Percentiles rank a stretch among this genome's conserved stretches.
phyloP scores from a whole-genome alignment of 1,140 invertebrate species.

The Lamellibrachia luymesi region DNA sequence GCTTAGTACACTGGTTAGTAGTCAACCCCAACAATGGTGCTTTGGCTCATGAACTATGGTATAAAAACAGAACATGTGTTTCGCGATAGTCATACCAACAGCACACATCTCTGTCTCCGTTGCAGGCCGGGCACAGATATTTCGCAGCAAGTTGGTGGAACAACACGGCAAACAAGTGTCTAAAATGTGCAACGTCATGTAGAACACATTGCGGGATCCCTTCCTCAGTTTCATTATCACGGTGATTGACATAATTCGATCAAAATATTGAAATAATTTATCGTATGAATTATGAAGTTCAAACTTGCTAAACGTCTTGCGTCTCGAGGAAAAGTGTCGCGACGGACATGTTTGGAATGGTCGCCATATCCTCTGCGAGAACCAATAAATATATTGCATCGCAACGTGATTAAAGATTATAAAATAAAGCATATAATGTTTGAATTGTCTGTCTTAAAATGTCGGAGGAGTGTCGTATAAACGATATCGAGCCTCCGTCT shows the following conservation, averaged over 20 bases:
- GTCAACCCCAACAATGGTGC: too few relatives aligned
- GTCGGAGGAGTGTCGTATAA: too few relatives aligned
- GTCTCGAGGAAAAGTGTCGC: not conserved
- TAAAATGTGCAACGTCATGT: conserved; percentile 3
- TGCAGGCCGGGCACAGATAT: conserved; percentile 13
- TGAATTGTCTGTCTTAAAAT: not conserved
- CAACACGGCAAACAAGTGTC: conserved; percentile 10
- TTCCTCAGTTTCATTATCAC: not conserved
- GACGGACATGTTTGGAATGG: not conserved
- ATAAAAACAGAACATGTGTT: too few relatives aligned
- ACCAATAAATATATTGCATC: not conserved
- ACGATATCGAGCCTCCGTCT: too few relatives aligned
- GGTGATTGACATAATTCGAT: not conserved
- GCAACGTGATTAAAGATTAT: not conserved
- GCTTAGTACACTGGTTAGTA: too few relatives aligned
- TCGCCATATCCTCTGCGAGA: not conserved
- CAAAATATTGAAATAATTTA: too few relatives aligned
- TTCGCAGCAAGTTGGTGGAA: conserved; percentile 17
- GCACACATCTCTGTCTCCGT: not conserved
- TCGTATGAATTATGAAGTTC: too few relatives aligned
- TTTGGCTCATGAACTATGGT: too few relatives aligned
- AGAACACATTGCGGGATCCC: not conserved
- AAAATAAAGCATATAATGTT: not conserved
- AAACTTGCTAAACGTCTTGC: too few relatives aligned
- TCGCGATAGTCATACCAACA: not conserved